Evolutionary conservation across 2,888 invertebrate genomes (phyloP), one percentile per base, ranked within the genome.

Genomic region (Apodemia hepburni): DNA sequence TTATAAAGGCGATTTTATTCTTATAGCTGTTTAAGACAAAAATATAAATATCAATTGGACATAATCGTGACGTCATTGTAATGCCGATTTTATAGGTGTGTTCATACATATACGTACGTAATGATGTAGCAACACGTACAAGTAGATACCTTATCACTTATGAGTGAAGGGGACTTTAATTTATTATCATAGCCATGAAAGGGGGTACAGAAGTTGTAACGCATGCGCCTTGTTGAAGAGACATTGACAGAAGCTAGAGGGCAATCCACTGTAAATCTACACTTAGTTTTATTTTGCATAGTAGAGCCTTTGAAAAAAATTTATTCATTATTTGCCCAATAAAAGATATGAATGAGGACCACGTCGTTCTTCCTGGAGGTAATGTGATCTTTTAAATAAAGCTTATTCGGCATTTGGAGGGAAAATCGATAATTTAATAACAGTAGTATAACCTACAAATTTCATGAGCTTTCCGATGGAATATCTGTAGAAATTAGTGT

Each of bases 271-370:
- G 66, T 73, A 69, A 71, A 69, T 65, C 70, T 64, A 63, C 58
- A 66, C 64, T 69, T 60, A 64, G 42, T 42, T 42, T 66, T 69
- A 68, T 66, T 70, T 67, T 67, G 65, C 64, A 68, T 64, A 59
- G 62, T 70, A 42, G 42, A 70, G 71, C 70, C 70, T 72, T 68
- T 77, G 75, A 73, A 75, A 70, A 42, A 78, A 75, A 82, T 87
- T 89, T 73, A 78, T 79, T 77, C 74, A 80, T 69, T 75, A 79
- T 79, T 79, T 81, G 88, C 75, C 76, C 80, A 70, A 84, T 81
- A 89, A 86, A 82, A 90, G 94, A 94, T 96, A 96, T 97, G 97
- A 96, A 97, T 97, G 96, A 96, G 95, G 96, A 94, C 96, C 93
- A 96, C 95, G 92, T 95, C 94, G 93, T 93, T 95, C 89, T 94